Percentiles rank a stretch among this genome's conserved stretches.
Conservation (phyloP, 2,797 vertebrate genomes). For the Gobio occitaniae region DNA sequence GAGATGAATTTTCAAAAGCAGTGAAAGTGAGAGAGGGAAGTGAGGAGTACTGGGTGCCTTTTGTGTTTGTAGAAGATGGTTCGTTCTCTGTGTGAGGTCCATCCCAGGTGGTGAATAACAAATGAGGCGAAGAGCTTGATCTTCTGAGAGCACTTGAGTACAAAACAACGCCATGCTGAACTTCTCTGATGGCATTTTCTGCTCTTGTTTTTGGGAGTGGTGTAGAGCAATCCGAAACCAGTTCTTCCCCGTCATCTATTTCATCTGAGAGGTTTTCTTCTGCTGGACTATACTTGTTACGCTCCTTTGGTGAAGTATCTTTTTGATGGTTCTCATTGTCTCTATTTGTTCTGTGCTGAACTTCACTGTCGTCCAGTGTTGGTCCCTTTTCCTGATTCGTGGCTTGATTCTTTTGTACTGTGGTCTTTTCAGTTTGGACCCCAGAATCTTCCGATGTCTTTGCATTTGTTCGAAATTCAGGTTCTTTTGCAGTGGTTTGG, state of each 20-base stretch:
- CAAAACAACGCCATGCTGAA: conserved; percentile 4
- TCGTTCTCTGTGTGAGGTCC: neutral
- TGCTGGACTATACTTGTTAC: neutral
- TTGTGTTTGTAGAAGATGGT: conserved; percentile 25
- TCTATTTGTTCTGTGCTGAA: neutral
- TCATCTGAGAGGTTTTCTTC: neutral
- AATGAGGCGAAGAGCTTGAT: neutral
- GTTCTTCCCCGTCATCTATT: neutral
- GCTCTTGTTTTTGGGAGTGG: neutral
- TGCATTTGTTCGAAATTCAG: neutral
- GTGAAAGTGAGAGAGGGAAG: neutral
- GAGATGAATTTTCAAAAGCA: neutral
- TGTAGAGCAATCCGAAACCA: neutral
- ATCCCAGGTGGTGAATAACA: neutral
- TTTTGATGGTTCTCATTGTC: neutral
- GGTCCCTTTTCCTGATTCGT: neutral
- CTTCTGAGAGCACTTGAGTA: neutral
- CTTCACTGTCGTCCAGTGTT: neutral
- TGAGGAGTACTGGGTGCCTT: neutral
- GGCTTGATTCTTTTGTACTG: neutral
- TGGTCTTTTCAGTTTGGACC: neutral
- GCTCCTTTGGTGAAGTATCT: neutral
- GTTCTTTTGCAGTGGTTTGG: neutral
- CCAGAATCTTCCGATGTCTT: neutral
- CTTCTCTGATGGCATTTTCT: neutral